These are phyloP conservation scores for Hycleus cichorii DNA, from an alignment of 1,140 invertebrate genomes.

Conservation along the genomic window DNA sequence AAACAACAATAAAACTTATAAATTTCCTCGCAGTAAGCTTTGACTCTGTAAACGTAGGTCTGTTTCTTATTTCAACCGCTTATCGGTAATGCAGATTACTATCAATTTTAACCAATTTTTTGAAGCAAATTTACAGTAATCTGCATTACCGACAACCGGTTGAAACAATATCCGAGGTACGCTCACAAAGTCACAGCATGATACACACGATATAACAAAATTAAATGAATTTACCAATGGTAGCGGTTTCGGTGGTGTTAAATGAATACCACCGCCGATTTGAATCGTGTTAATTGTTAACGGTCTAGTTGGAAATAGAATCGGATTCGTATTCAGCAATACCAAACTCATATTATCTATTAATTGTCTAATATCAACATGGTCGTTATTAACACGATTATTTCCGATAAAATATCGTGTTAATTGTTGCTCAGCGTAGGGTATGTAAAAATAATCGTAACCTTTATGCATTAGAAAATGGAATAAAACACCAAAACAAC, in stretches of 20 bases:
- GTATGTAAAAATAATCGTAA: conserved; percentile 5
- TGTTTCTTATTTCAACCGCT: neutral
- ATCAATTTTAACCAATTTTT: neutral
- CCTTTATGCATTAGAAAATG: conserved; percentile 21
- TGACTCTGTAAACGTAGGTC: too few species aligned
- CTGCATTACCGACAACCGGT: neutral
- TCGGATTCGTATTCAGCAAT: conserved; percentile 33
- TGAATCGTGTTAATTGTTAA: conserved; percentile 22
- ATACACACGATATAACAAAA: neutral
- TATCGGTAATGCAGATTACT: neutral
- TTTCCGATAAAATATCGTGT: neutral
- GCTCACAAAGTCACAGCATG: neutral
- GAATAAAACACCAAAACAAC: conserved; percentile 34
- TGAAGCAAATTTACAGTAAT: neutral
- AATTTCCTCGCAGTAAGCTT: neutral
- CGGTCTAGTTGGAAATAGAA: conserved; percentile 21
- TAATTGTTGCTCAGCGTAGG: too few species aligned
- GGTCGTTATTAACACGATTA: conserved; percentile 31
- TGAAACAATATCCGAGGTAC: too few species aligned
- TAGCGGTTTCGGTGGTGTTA: conserved; percentile 35
- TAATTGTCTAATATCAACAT: conserved; percentile 24
- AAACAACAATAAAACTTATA: conserved; percentile 3
- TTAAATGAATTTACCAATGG: conserved; percentile 18
- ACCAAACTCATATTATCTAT: conserved; percentile 28
- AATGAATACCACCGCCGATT: conserved; percentile 39